Conservation (phyloP, 2,113 vertebrate genomes). For the Caloenas nicobarica region DNA sequence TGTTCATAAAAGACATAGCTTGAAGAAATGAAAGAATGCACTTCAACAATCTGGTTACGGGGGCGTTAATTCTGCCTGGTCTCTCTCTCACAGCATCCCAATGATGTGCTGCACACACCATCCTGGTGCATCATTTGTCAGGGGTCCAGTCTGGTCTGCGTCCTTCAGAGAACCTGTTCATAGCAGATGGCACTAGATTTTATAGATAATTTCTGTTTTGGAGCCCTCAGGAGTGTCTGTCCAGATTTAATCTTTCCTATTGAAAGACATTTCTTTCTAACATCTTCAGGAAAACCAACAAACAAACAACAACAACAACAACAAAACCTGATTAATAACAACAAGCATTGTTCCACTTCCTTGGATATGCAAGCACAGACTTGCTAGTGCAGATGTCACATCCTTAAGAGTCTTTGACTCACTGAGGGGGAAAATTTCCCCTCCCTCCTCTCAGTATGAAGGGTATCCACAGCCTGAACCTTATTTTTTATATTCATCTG, state of each 20-base stretch:
- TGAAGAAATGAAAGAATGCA: background rate
- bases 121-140: background rate
- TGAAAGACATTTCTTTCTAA: background rate
- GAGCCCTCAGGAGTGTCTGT: background rate
- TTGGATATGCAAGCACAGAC: background rate
- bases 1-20: background rate
- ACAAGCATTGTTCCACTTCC: background rate
- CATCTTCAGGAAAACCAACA: background rate
- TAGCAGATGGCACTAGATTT: background rate
- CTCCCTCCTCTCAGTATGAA: background rate
- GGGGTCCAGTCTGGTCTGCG: background rate
- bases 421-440: background rate
- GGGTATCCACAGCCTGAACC: background rate
- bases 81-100: background rate
- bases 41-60: background rate
- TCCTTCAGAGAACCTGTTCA: background rate
- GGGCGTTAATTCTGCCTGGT: background rate
- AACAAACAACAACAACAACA: background rate
- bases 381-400: slow-evolving; percentile 16
- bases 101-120: background rate
- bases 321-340: background rate
- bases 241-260: background rate
- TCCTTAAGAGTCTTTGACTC: background rate
- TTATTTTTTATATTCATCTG: background rate
- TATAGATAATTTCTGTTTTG: background rate